phyloP scores from a whole-genome alignment of 2,113 vertebrate species.

The Sinosuthora webbiana region DNA sequence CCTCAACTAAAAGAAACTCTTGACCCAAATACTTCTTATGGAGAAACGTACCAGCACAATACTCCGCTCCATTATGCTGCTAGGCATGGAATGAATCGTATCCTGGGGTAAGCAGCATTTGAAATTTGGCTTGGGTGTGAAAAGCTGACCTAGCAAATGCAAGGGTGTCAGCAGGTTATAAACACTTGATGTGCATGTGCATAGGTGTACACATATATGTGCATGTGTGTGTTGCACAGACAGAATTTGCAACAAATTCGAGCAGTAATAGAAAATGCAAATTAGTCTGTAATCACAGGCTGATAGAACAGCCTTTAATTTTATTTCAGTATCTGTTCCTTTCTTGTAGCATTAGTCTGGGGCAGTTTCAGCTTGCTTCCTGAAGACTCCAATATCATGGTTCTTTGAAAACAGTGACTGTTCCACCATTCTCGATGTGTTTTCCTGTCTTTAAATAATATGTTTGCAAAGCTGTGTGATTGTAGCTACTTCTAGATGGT shows the following conservation, averaged over 20 bases:
- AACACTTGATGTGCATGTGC: background rate
- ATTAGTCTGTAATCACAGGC: background rate
- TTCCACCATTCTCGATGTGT: background rate
- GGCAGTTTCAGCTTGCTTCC: background rate
- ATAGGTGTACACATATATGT: background rate
- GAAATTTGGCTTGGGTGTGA: background rate
- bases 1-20: constrained; percentile 95
- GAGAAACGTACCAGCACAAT: constrained; percentile 98
- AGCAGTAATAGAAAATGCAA: background rate
- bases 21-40: constrained; percentile 97
- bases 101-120: constrained; percentile 85
- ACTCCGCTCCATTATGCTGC: constrained; percentile 97
- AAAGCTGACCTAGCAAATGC: background rate
- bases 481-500: background rate
- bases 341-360: background rate
- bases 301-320: background rate
- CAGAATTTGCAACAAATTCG: background rate
- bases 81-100: constrained; percentile 92
- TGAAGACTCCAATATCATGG: rapidly evolving
- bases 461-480: background rate
- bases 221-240: background rate
- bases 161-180: background rate
- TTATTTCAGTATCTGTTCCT: background rate
- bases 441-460: background rate
- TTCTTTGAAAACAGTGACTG: background rate